Evolutionary conservation across 2,888 invertebrate species (phyloP).

Genomic region (Cenopis cana): DNA sequence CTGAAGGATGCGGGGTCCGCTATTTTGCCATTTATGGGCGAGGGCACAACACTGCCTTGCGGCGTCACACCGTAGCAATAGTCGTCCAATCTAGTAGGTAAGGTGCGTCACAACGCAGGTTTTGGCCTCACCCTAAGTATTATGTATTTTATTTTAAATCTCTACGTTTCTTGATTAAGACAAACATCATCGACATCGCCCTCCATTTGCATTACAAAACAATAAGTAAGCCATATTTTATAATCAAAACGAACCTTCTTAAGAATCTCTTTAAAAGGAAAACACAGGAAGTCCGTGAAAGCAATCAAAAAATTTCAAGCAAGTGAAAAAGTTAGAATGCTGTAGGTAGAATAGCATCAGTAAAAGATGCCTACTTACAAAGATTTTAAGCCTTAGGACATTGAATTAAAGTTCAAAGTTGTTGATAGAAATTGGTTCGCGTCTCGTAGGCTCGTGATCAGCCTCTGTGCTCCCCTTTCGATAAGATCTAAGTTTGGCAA

Average conservation of each 20-base stretch:
- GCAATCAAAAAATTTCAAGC: constrained; percentile 56
- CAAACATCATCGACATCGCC: not conserved
- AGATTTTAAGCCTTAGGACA: constrained; percentile 4
- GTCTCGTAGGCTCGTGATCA: constrained; percentile 49
- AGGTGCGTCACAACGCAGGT: too few species aligned
- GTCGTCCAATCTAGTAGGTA: too few species aligned
- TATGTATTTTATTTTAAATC: not conserved
- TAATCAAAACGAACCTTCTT: constrained; percentile 48
- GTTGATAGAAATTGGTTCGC: not conserved
- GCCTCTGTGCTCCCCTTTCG: constrained; percentile 51
- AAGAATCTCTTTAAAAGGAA: constrained; percentile 46
- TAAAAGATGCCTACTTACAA: not conserved
- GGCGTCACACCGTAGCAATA: too few species aligned
- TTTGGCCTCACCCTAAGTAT: too few species aligned
- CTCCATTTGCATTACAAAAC: constrained; percentile 1
- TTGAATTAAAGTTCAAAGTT: constrained; percentile 9
- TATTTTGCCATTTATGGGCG: too few species aligned
- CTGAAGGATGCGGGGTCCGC: too few species aligned
- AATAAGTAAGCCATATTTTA: constrained; percentile 29
- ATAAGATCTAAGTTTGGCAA: constrained; percentile 73
- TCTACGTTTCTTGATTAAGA: not conserved
- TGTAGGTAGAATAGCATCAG: constrained; percentile 41
- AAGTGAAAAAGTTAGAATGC: constrained; percentile 54
- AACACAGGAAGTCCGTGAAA: constrained; percentile 56
- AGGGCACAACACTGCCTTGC: too few species aligned